A percentile compares a stretch with the other conserved stretches of the same genome.
Evolutionary conservation across 2,797 vertebrate genomes (phyloP).

Genomic region (Crenuchus spilurus): DNA sequence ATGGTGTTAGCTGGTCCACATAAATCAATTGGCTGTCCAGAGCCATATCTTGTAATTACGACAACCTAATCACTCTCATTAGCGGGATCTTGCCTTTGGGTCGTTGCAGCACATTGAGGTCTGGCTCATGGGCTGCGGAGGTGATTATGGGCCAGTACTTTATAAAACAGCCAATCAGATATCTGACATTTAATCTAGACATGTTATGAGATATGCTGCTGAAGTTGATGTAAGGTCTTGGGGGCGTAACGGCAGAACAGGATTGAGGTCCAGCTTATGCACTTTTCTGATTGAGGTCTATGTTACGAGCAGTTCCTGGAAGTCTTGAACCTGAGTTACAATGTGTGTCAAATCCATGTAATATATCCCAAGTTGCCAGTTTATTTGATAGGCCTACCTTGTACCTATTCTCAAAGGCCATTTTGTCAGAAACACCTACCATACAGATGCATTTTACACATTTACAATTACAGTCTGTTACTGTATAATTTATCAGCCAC

Average conservation of each 20-base stretch:
- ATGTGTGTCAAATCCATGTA: too few relatives aligned
- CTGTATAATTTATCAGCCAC: too few relatives aligned
- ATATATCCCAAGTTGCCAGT: too few relatives aligned
- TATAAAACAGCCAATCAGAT: conserved; percentile 14
- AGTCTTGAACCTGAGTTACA: background rate
- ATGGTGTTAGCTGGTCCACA: conserved; percentile 71
- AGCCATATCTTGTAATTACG: conserved; percentile 52
- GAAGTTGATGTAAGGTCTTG: background rate
- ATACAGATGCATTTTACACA: too few relatives aligned
- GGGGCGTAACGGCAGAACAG: background rate
- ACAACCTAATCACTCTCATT: conserved; percentile 45
- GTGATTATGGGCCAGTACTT: conserved; percentile 21
- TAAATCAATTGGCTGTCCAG: conserved; percentile 68
- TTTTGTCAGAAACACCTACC: too few relatives aligned
- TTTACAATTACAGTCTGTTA: too few relatives aligned
- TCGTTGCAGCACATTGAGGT: conserved; percentile 14
- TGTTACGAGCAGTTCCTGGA: background rate
- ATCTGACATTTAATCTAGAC: conserved; percentile 29
- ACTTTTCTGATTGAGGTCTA: background rate
- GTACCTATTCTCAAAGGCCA: too few relatives aligned
- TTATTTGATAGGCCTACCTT: too few relatives aligned
- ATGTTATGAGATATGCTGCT: conserved; percentile 8
- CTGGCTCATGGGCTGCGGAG: background rate
- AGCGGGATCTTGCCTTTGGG: conserved; percentile 14
- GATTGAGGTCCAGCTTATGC: background rate